These are phyloP conservation scores for Coptodon bakossiorum DNA, from an alignment of 2,113 vertebrate genomes.

Conservation along the genomic window DNA sequence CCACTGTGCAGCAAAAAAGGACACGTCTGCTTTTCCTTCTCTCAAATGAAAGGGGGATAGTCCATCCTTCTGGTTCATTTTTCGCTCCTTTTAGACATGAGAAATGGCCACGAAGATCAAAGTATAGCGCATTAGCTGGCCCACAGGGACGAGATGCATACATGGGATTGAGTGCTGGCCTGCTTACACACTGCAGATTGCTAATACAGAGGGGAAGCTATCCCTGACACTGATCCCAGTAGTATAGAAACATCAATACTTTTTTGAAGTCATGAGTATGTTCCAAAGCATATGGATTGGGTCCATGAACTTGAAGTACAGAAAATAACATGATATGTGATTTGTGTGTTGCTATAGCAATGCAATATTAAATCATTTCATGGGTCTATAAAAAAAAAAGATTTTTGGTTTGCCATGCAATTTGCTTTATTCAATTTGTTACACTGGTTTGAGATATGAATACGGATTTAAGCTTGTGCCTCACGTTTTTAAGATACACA, in stretches of 20 bases:
- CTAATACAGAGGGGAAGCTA: neutral
- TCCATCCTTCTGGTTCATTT: neutral
- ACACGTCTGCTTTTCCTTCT: constrained; percentile 13
- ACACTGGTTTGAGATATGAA: neutral
- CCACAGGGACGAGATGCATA: neutral
- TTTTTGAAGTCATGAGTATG: neutral
- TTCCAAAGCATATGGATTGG: neutral
- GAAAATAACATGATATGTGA: neutral
- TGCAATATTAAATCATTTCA: neutral
- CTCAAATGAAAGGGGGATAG: neutral
- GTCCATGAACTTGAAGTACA: neutral
- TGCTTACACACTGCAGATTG: neutral
- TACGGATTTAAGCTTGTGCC: neutral
- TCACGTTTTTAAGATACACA: neutral
- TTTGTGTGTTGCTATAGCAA: neutral
- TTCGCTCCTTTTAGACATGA: constrained; percentile 1
- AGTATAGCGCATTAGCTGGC: neutral
- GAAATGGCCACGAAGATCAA: constrained; percentile 14
- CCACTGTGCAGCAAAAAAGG: constrained; percentile 41
- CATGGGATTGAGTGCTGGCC: neutral
- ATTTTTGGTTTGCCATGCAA: neutral
- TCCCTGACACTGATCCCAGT: neutral
- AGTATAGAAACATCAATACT: neutral
- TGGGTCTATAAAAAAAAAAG: neutral
- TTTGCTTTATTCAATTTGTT: neutral